Conservation (phyloP, 2,888 invertebrate genomes). For the Andrena flavipes region DNA sequence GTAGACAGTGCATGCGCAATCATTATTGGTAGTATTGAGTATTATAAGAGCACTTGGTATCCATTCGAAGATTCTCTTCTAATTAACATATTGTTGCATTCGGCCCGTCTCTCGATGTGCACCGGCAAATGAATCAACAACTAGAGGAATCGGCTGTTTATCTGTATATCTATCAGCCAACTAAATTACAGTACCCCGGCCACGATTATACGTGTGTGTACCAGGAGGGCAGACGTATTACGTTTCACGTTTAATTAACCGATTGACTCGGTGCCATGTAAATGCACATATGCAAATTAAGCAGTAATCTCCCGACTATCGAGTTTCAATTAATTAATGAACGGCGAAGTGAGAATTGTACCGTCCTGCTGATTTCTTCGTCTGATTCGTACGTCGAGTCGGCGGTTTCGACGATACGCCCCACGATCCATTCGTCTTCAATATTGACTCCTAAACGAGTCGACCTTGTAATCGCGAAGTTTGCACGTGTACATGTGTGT, state of each 20-base stretch:
- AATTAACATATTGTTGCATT: slow-evolving; percentile 59
- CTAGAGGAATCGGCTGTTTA: slow-evolving; percentile 59
- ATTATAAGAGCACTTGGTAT: background rate
- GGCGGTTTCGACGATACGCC: background rate
- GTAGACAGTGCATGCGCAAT: too few species aligned
- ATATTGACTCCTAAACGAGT: background rate
- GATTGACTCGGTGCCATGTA: slow-evolving; percentile 62
- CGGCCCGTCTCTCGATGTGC: slow-evolving; percentile 32
- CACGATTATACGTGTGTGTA: slow-evolving; percentile 43
- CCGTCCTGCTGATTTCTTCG: slow-evolving; percentile 23
- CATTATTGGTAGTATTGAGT: background rate
- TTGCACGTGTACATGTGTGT: too few species aligned
- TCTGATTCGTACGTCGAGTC: background rate
- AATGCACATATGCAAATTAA: slow-evolving; percentile 64
- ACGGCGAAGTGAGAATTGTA: slow-evolving; percentile 53
- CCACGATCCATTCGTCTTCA: background rate
- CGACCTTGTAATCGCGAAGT: background rate
- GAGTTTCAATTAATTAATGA: slow-evolving; percentile 63
- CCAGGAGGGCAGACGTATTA: slow-evolving; percentile 44
- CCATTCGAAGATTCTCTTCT: slow-evolving; percentile 26
- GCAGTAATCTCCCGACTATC: slow-evolving; percentile 62
- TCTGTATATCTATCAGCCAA: slow-evolving; percentile 54
- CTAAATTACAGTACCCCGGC: slow-evolving; percentile 54
- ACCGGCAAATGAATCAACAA: slow-evolving; percentile 49
- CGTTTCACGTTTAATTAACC: slow-evolving; percentile 70